These are phyloP conservation scores for Coelinius sp. DNA, from an alignment of 2,888 invertebrate species.

Conservation along the genomic window DNA sequence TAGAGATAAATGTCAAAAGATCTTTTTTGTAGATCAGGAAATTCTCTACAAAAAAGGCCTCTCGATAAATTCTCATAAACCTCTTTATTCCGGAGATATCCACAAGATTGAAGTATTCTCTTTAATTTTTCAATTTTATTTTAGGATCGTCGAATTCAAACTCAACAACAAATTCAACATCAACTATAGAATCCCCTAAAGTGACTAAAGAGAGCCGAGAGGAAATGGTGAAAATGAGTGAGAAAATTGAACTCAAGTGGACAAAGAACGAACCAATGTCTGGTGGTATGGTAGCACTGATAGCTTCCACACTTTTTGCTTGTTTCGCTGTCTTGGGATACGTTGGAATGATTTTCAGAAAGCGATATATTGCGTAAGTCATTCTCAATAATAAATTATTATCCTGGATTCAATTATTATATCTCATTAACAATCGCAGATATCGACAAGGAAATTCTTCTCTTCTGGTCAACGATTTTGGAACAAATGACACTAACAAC, in stretches of 20 bases:
- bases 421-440: conserved; percentile 44
- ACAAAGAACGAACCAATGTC: no score
- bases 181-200: neutral
- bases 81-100: no score
- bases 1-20: no score
- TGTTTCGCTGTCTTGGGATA: conserved; percentile 66
- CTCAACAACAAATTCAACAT: neutral
- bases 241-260: no score
- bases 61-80: no score
- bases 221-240: conserved; percentile 13
- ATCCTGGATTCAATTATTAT: conserved; percentile 6
- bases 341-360: conserved; percentile 68
- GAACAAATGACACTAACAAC: conserved; percentile 68
- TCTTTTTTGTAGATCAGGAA: no score
- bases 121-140: no score
- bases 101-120: no score
- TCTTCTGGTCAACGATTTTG: conserved; percentile 70
- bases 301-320: conserved; percentile 62
- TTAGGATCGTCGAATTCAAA: no score
- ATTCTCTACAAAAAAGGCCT: no score
- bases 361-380: conserved; percentile 71
- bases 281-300: conserved; percentile 57
- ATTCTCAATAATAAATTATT: neutral
- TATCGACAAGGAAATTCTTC: conserved; percentile 70
- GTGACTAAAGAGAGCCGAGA: neutral